These are phyloP conservation scores for Ophioninae sp. DNA, from an alignment of 2,888 invertebrate genomes.

Conservation along the genomic window DNA sequence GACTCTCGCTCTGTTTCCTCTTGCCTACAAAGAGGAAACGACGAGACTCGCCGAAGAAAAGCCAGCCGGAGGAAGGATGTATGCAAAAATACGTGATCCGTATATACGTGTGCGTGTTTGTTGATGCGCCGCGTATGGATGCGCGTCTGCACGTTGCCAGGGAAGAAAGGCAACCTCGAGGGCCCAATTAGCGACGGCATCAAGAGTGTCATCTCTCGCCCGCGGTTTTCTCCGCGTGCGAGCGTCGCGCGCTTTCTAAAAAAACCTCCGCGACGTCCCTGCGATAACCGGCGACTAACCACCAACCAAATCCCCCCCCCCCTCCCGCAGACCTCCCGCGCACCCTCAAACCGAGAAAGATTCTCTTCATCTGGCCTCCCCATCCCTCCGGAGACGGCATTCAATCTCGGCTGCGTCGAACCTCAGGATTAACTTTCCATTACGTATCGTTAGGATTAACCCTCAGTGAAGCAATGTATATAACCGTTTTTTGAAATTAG, in stretches of 20 bases:
- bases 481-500: too few species aligned
- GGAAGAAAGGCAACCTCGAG: constrained; percentile 78
- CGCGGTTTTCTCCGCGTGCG: constrained; percentile 77
- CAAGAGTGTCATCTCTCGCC: constrained; percentile 79
- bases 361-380: neutral
- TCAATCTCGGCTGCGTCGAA: neutral
- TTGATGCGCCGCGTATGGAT: neutral
- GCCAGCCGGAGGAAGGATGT: neutral
- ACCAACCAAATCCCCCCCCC: constrained; percentile 30
- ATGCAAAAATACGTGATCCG: constrained; percentile 26
- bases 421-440: neutral
- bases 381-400: neutral
- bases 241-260: constrained; percentile 74
- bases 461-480: too few species aligned
- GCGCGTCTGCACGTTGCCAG: neutral
- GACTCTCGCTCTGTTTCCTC: constrained; percentile 51
- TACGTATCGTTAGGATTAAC: too few species aligned
- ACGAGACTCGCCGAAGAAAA: constrained; percentile 30
- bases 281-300: constrained; percentile 7
- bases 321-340: constrained; percentile 9
- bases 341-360: constrained; percentile 1
- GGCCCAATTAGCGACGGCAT: constrained; percentile 80
- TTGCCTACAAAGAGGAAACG: constrained; percentile 27
- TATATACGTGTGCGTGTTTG: neutral
- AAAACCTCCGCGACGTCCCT: neutral